phyloP scores from a whole-genome alignment of 2,113 vertebrate genomes.

The Pedetes capensis region DNA sequence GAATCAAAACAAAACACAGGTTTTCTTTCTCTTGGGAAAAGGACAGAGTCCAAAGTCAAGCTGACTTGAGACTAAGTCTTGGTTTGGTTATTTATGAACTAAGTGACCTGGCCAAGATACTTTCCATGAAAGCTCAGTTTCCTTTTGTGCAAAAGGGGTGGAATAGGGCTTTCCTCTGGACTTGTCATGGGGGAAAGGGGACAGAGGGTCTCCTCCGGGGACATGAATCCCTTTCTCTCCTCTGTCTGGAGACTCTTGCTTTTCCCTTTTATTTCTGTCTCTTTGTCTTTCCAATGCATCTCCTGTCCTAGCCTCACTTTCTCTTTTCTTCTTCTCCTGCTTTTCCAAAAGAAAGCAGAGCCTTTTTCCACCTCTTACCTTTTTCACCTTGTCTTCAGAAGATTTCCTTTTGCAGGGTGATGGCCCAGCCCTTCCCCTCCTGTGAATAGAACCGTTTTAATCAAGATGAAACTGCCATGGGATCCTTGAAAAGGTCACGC shows the following conservation, averaged over 20 bases:
- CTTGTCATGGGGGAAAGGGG: neutral
- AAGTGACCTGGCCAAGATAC: rapidly evolving
- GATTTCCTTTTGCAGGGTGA: constrained; percentile 79
- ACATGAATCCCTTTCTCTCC: too few species aligned
- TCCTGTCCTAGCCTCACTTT: constrained; percentile 61
- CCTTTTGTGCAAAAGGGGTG: neutral
- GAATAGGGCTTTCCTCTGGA: neutral
- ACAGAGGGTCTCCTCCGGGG: neutral
- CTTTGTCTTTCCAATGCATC: neutral
- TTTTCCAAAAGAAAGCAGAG: constrained; percentile 62
- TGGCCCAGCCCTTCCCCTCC: constrained; percentile 82
- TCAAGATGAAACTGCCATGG: constrained; percentile 82
- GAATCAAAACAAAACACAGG: constrained; percentile 81
- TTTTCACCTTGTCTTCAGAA: constrained; percentile 82
- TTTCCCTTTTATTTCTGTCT: neutral
- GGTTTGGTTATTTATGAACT: neutral
- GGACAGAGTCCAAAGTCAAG: constrained; percentile 22
- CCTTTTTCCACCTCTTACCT: constrained; percentile 76
- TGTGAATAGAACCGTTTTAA: constrained; percentile 85
- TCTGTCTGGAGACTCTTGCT: neutral
- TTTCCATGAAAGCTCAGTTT: neutral
- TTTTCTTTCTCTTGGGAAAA: constrained; percentile 74
- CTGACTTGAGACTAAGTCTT: neutral
- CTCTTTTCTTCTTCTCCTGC: constrained; percentile 69
- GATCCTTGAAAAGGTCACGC: constrained; percentile 81